phyloP scores from a whole-genome alignment of 2,888 invertebrate species.

The Rhodophaea formosa region DNA sequence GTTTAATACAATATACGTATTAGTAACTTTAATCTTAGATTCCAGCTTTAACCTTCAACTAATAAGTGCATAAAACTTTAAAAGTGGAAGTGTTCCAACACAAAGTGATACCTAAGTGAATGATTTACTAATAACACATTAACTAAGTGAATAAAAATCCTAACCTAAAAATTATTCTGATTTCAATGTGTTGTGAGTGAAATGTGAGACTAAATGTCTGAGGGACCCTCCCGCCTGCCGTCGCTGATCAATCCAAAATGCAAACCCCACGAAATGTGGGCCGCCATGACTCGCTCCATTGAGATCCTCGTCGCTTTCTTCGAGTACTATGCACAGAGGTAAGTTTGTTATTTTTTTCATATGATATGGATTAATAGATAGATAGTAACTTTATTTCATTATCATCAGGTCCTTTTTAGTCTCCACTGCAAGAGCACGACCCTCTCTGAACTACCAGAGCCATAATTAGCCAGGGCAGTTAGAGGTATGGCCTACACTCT shows the following conservation, averaged over 20 bases:
- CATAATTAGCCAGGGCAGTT: too few species aligned
- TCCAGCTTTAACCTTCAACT: too few species aligned
- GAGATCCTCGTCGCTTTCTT: constrained; percentile 91
- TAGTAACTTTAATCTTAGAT: too few species aligned
- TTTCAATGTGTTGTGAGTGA: neutral
- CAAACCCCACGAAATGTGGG: constrained; percentile 87
- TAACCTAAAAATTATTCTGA: neutral
- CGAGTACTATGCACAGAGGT: constrained; percentile 90
- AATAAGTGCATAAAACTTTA: too few species aligned
- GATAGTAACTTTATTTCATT: too few species aligned
- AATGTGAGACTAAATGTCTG: constrained; percentile 61
- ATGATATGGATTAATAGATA: too few species aligned
- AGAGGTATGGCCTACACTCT: too few species aligned
- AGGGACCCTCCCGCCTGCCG: constrained; percentile 58
- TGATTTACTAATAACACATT: neutral
- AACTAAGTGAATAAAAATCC: neutral
- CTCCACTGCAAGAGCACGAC: too few species aligned
- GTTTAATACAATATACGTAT: too few species aligned
- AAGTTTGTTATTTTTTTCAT: constrained; percentile 43
- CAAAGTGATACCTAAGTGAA: neutral
- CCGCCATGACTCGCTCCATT: constrained; percentile 89
- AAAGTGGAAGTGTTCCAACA: neutral
- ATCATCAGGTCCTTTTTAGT: too few species aligned
- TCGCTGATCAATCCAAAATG: constrained; percentile 66
- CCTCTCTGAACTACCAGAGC: too few species aligned